Evolutionary conservation across 92 coral and sea anemone species (phyloP).

Genomic region (Plumapathes pennacea): DNA sequence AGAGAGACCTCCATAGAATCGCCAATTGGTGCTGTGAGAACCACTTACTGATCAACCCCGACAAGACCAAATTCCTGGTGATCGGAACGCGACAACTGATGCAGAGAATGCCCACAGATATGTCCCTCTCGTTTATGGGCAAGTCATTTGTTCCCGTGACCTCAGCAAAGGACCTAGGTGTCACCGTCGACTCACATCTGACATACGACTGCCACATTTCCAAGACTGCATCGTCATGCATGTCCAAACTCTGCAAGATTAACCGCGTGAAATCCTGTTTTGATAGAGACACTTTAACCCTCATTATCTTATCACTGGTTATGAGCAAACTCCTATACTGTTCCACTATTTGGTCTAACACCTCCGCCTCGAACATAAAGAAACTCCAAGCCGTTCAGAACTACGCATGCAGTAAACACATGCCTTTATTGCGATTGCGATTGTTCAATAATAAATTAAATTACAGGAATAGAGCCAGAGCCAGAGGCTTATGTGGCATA

Average conservation of each 20-base stretch:
- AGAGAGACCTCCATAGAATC: conserved; percentile 43
- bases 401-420: conserved; percentile 11
- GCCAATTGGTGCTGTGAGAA: conserved; percentile 59
- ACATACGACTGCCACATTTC: conserved; percentile 24
- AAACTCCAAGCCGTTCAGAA: conserved; percentile 44
- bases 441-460: no score
- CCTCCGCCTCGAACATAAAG: conserved; percentile 26
- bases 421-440: no score
- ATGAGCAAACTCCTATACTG: conserved; percentile 32
- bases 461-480: no score
- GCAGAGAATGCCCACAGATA: conserved; percentile 5
- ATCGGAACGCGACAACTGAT: conserved; percentile 46
- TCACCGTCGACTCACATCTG: conserved; percentile 31
- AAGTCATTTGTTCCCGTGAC: conserved; percentile 25
- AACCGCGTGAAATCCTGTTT: conserved; percentile 30
- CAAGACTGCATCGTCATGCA: conserved; percentile 19
- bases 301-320: conserved; percentile 28
- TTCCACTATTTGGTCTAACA: conserved; percentile 51
- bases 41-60: conserved; percentile 53
- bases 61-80: conserved; percentile 37
- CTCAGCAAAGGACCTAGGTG: conserved; percentile 39
- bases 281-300: conserved; percentile 18
- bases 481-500: no score
- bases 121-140: conserved; percentile 25
- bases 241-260: conserved; percentile 39